phyloP scores from a whole-genome alignment of 2,888 invertebrate species.

The Cactoblastis cactorum region DNA sequence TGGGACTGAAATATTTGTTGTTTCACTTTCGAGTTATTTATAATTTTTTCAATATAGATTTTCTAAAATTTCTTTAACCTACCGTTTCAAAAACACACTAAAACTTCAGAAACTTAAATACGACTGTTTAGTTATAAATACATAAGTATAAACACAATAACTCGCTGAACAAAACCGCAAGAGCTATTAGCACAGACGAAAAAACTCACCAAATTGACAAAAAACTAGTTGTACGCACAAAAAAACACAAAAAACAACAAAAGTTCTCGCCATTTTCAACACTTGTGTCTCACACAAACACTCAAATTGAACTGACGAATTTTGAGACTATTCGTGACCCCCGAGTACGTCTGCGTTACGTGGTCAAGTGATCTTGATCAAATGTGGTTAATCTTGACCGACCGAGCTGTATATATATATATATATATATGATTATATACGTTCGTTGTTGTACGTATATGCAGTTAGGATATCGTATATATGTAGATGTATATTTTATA shows the following conservation, averaged over 20 bases:
- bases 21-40: too few species aligned
- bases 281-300: background rate
- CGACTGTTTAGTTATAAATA: too few species aligned
- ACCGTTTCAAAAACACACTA: too few species aligned
- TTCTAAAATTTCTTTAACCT: too few species aligned
- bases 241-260: constrained; percentile 42
- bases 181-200: background rate
- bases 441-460: too few species aligned
- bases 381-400: constrained; percentile 22
- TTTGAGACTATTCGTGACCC: background rate
- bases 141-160: too few species aligned
- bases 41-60: too few species aligned
- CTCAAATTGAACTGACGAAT: background rate
- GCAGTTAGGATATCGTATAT: background rate
- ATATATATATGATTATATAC: background rate
- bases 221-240: constrained; percentile 41
- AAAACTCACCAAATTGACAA: constrained; percentile 56
- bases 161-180: background rate
- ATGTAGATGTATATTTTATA: background rate
- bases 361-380: constrained; percentile 10
- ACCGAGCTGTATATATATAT: background rate
- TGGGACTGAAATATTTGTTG: too few species aligned
- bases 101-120: too few species aligned
- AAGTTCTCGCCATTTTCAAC: constrained; percentile 29
- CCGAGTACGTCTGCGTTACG: constrained; percentile 7